These are phyloP conservation scores for Todiramphus chloris DNA, from an alignment of 2,113 vertebrate genomes.

Conservation along the genomic window DNA sequence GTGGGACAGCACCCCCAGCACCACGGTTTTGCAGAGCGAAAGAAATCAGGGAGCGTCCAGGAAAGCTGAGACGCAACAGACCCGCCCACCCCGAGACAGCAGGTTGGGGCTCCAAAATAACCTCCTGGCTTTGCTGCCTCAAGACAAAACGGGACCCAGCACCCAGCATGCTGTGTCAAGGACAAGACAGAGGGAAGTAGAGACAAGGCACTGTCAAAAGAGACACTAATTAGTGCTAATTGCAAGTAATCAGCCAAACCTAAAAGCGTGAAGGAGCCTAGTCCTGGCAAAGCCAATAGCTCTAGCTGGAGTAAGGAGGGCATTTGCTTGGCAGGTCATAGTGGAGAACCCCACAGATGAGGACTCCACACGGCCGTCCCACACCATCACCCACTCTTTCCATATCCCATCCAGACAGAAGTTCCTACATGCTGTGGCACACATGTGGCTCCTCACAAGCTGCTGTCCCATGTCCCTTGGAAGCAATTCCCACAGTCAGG, in stretches of 20 bases:
- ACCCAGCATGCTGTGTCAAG: background rate
- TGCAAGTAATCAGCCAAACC: background rate
- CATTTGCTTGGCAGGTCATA: background rate
- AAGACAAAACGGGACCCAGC: background rate
- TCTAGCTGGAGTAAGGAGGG: background rate
- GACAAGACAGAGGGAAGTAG: background rate
- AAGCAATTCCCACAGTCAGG: background rate
- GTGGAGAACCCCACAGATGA: background rate
- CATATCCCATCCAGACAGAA: background rate
- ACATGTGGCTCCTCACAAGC: background rate
- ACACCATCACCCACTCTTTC: background rate
- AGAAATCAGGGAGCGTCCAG: background rate
- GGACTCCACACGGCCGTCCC: background rate
- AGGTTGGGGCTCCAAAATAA: background rate
- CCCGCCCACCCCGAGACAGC: background rate
- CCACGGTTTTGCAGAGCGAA: background rate
- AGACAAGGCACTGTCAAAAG: constrained; percentile 19
- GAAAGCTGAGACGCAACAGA: background rate
- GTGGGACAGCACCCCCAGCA: background rate
- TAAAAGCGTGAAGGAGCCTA: background rate
- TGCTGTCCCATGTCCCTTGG: background rate
- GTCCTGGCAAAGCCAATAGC: background rate
- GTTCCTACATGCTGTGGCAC: background rate
- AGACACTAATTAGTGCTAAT: constrained; percentile 39
- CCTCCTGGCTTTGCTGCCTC: background rate